Percentiles rank a stretch among this genome's conserved stretches.
phyloP scores from a whole-genome alignment of 2,113 vertebrate species.

The Centrocercus urophasianus region DNA sequence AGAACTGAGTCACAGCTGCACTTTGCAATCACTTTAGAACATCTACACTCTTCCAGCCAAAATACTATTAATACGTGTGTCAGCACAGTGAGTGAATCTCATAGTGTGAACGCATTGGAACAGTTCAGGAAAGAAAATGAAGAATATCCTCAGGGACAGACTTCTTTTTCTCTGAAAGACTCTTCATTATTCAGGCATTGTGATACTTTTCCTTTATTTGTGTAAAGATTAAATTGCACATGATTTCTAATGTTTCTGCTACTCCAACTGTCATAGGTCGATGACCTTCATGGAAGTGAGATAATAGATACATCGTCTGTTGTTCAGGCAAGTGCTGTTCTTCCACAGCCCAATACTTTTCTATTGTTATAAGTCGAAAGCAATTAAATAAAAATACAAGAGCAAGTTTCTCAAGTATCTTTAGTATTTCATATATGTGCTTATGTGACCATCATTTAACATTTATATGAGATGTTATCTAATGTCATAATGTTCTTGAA shows the following conservation, averaged over 20 bases:
- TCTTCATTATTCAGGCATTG: slow-evolving; percentile 91
- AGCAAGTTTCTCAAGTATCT: slow-evolving; percentile 77
- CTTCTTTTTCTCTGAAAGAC: slow-evolving; percentile 80
- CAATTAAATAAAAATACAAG: slow-evolving; percentile 96
- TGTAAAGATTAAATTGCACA: slow-evolving; percentile 99
- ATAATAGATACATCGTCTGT: slow-evolving; percentile 96
- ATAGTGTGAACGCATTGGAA: slow-evolving; percentile 76
- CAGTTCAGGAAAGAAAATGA: slow-evolving; percentile 84
- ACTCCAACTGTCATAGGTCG: slow-evolving; percentile 89
- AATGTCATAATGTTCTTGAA: slow-evolving; percentile 78
- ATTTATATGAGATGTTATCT: slow-evolving; percentile 77
- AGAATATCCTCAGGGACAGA: slow-evolving; percentile 86
- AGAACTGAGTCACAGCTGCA: slow-evolving; percentile 88
- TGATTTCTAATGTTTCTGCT: slow-evolving; percentile 92
- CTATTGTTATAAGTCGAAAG: slow-evolving; percentile 92
- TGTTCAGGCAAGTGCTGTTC: slow-evolving; percentile 81
- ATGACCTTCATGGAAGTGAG: slow-evolving; percentile 86
- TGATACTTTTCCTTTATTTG: slow-evolving; percentile 91
- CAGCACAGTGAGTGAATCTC: slow-evolving; percentile 87
- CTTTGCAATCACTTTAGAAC: slow-evolving; percentile 87
- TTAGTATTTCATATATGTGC: slow-evolving; percentile 87
- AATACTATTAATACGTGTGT: slow-evolving; percentile 96
- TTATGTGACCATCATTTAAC: slow-evolving; percentile 78
- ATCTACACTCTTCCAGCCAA: slow-evolving; percentile 86
- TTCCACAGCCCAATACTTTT: slow-evolving; percentile 90